Percentiles rank a stretch among this genome's conserved stretches.
phyloP scores from a whole-genome alignment of 2,797 vertebrate species.

The Haliaeetus vocifer region DNA sequence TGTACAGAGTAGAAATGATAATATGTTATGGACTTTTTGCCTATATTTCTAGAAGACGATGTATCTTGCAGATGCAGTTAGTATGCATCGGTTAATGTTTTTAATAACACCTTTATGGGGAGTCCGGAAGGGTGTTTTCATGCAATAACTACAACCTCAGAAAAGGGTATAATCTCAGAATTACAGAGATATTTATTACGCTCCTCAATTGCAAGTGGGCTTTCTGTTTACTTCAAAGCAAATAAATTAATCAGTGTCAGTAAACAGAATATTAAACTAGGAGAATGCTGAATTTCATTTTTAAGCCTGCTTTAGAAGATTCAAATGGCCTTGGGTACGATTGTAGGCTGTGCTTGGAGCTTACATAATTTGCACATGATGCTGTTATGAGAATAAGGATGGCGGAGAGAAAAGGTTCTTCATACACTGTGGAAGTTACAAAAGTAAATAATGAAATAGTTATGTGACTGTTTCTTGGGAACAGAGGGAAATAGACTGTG shows the following conservation, averaged over 20 bases:
- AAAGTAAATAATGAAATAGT: background rate
- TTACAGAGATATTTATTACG: constrained; percentile 1
- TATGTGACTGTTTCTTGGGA: background rate
- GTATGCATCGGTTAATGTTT: background rate
- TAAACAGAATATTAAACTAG: constrained; percentile 2
- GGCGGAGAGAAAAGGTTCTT: background rate
- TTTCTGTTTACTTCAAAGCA: background rate
- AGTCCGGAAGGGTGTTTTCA: background rate
- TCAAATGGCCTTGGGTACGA: background rate
- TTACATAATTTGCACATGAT: background rate
- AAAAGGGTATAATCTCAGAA: background rate
- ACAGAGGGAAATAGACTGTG: background rate
- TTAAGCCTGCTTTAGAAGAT: background rate
- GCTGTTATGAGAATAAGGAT: background rate
- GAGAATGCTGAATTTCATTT: constrained; percentile 18
- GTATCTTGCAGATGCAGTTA: background rate
- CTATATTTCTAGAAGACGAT: background rate
- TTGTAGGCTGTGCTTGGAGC: background rate
- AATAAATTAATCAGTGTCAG: background rate
- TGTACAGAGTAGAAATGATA: background rate
- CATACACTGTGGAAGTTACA: background rate
- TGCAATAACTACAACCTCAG: background rate
- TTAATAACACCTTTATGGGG: background rate
- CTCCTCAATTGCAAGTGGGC: background rate
- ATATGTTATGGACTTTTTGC: background rate